These are phyloP conservation scores for Notothenia coriiceps DNA, from an alignment of 2,113 vertebrate genomes.

Conservation along the genomic window DNA sequence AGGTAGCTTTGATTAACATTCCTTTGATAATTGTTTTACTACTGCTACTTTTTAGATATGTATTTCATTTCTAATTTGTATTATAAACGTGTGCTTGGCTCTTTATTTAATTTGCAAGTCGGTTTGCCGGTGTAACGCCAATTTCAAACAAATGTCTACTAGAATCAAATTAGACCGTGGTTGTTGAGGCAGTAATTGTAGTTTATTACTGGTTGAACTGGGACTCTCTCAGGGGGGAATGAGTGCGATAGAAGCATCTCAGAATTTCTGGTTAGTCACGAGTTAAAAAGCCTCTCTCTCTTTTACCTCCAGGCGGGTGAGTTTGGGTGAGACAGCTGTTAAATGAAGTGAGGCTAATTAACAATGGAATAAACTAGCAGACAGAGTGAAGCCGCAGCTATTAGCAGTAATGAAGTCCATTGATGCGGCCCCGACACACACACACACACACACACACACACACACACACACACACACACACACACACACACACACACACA, in stretches of 20 bases:
- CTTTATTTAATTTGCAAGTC: no score
- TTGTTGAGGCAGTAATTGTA: not conserved
- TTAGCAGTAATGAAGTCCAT: slow-evolving; percentile 72
- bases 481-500: slow-evolving; percentile 3
- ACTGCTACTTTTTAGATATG: no score
- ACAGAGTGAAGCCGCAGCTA: slow-evolving; percentile 50
- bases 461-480: slow-evolving; percentile 15
- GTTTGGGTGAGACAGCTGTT: slow-evolving; percentile 18
- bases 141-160: no score
- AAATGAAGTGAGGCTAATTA: slow-evolving; percentile 67
- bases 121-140: no score
- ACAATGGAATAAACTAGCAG: slow-evolving; percentile 60
- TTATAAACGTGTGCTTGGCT: no score
- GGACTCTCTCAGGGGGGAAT: slow-evolving; percentile 7
- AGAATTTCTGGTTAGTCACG: not conserved
- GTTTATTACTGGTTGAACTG: not conserved
- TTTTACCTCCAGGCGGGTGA: slow-evolving; percentile 19
- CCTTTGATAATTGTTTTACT: no score
- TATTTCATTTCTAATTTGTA: no score
- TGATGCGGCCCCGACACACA: slow-evolving; percentile 60
- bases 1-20: no score
- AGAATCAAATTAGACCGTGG: no score
- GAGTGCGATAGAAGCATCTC: not conserved
- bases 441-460: slow-evolving; percentile 13
- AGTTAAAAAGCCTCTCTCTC: not conserved